Evolutionary conservation across 2,888 invertebrate species (phyloP).

Genomic region (Piscicola geometra): DNA sequence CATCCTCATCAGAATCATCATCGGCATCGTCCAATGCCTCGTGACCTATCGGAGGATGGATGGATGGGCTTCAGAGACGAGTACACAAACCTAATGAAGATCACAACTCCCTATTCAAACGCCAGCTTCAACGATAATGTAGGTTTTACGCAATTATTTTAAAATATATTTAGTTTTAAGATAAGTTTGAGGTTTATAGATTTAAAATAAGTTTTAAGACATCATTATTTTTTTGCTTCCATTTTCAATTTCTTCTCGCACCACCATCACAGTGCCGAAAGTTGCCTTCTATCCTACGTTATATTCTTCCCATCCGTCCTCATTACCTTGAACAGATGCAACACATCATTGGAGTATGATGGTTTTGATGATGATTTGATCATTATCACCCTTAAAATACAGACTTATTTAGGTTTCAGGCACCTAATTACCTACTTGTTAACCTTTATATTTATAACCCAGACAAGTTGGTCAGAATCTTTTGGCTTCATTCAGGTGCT

Average conservation of each 20-base stretch:
- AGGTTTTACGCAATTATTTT: background rate
- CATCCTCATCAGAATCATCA: no score
- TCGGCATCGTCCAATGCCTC: no score
- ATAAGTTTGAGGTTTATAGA: no score
- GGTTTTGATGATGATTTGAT: no score
- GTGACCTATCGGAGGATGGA: background rate
- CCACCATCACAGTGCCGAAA: constrained; percentile 51
- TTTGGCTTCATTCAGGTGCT: no score
- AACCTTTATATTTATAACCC: no score
- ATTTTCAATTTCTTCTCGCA: background rate
- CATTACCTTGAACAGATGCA: constrained; percentile 51
- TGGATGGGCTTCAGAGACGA: background rate
- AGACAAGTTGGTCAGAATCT: no score
- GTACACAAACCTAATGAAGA: background rate
- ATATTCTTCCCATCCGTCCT: constrained; percentile 50
- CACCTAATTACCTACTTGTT: no score
- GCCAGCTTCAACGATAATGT: background rate
- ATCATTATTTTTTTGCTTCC: background rate
- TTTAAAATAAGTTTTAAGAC: no score
- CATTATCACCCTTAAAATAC: background rate
- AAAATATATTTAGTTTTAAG: no score
- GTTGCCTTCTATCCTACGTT: constrained; percentile 47
- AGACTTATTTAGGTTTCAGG: no score
- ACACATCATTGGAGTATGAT: constrained; percentile 34
- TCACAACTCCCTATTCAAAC: background rate